Conservation (phyloP, 2,113 vertebrate species). For the Anas platyrhynchos region DNA sequence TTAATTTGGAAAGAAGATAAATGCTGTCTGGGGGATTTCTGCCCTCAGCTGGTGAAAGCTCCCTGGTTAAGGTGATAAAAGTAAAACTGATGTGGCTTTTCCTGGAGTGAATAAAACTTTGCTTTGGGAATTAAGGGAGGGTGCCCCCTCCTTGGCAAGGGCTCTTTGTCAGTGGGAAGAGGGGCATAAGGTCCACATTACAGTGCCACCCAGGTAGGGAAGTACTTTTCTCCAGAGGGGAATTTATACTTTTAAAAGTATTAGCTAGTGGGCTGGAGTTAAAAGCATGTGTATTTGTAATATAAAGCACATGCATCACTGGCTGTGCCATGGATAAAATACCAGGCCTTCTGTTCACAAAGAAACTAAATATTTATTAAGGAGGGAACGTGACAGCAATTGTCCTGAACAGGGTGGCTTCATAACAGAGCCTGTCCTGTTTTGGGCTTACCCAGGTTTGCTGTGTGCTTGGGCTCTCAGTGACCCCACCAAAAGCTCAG, state of each 20-base stretch:
- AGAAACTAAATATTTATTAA: not conserved
- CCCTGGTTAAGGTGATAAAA: not conserved
- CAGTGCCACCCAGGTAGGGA: not conserved
- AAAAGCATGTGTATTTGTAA: not conserved
- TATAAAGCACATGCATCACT: not conserved
- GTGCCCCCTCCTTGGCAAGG: not conserved
- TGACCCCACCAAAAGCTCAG: not conserved
- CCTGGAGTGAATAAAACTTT: not conserved
- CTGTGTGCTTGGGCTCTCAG: not conserved
- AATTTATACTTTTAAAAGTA: not conserved
- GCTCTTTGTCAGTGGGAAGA: not conserved
- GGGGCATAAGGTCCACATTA: not conserved
- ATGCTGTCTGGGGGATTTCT: not conserved
- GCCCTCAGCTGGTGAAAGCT: not conserved
- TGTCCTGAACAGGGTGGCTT: not conserved
- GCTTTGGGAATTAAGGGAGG: not conserved
- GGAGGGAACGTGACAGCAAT: not conserved
- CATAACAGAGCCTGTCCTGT: not conserved
- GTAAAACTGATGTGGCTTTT: not conserved
- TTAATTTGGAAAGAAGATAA: not conserved
- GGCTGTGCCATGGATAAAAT: not conserved
- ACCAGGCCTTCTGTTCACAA: not conserved
- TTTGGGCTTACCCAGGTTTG: not conserved
- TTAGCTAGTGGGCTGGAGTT: not conserved
- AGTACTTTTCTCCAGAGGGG: not conserved